Percentiles rank a stretch among this genome's conserved stretches.
Evolutionary conservation across 2,113 vertebrate species (phyloP).

Genomic region (Menidia beryllina): DNA sequence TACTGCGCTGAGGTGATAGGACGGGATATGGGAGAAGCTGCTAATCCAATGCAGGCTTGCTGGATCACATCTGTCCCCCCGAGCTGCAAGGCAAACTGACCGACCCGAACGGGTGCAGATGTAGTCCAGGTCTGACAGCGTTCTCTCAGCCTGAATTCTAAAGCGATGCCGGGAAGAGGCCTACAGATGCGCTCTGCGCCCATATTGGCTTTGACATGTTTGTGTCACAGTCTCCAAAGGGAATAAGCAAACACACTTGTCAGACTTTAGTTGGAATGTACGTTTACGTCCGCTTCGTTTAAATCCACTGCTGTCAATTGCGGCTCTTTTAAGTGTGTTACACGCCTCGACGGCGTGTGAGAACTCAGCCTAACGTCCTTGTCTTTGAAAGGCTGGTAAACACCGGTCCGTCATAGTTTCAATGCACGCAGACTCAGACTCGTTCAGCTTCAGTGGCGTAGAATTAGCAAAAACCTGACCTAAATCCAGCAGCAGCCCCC

Average conservation of each 20-base stretch:
- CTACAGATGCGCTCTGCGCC: slow-evolving; percentile 22
- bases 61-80: slow-evolving; percentile 58
- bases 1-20: slow-evolving; percentile 65
- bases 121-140: slow-evolving; percentile 20
- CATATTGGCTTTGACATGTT: slow-evolving; percentile 34
- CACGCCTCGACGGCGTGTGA: slow-evolving; percentile 52
- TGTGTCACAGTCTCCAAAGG: slow-evolving; percentile 32
- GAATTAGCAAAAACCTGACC: slow-evolving; percentile 67
- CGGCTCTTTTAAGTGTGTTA: slow-evolving; percentile 20
- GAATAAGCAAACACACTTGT: slow-evolving; percentile 64
- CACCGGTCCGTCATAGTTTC: slow-evolving; percentile 47
- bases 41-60: slow-evolving; percentile 73
- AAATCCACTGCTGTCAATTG: slow-evolving; percentile 58
- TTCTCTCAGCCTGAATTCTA: slow-evolving; percentile 27
- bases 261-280: slow-evolving; percentile 23
- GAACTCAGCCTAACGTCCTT: slow-evolving; percentile 54
- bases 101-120: slow-evolving; percentile 23
- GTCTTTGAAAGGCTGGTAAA: slow-evolving; percentile 56
- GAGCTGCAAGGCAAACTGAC: slow-evolving; percentile 70
- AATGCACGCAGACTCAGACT: slow-evolving; percentile 36
- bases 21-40: slow-evolving; percentile 49
- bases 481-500: slow-evolving; percentile 57
- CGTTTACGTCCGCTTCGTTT: slow-evolving; percentile 57
- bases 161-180: slow-evolving; percentile 18
- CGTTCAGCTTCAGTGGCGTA: slow-evolving; percentile 49